Conservation (phyloP, 2,113 vertebrate species). For the Noturus placidus region DNA sequence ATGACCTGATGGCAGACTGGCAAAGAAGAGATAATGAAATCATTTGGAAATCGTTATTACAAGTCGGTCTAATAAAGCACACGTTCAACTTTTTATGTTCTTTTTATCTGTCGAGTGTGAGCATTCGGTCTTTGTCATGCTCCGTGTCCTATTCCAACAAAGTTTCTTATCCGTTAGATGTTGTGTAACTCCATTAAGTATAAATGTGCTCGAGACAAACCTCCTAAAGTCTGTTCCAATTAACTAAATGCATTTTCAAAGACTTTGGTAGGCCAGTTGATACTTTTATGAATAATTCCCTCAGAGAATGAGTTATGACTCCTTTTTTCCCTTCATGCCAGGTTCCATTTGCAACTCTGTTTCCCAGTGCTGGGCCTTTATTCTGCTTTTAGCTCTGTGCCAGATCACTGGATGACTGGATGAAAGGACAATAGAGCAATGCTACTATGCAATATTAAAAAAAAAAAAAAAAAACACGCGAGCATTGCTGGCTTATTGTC, state of each 20-base stretch:
- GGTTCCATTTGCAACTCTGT: constrained; percentile 15
- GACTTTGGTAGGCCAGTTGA: constrained; percentile 37
- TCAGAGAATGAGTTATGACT: constrained; percentile 25
- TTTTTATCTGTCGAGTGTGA: background rate
- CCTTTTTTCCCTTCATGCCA: constrained; percentile 21
- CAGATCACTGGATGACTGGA: constrained; percentile 43
- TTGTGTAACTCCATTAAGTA: constrained; percentile 30
- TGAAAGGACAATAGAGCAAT: constrained; percentile 46
- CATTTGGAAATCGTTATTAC: constrained; percentile 43
- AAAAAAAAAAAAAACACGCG: background rate
- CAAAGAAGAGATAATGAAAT: constrained; percentile 34
- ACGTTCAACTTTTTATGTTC: constrained; percentile 6
- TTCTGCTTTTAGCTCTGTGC: constrained; percentile 15
- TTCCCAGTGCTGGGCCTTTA: background rate
- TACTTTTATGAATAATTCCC: constrained; percentile 32
- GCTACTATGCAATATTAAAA: constrained; percentile 41
- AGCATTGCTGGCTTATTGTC: constrained; percentile 20
- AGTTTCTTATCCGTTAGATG: constrained; percentile 30
- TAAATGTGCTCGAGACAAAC: constrained; percentile 22
- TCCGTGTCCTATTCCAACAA: background rate
- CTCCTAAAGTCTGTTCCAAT: constrained; percentile 44
- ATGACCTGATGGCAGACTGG: constrained; percentile 38
- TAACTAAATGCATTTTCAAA: constrained; percentile 55
- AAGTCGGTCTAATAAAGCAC: constrained; percentile 21
- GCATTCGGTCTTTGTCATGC: background rate